These are phyloP conservation scores for Drosophila paramelanica DNA, from an alignment of 2,888 invertebrate species.

Conservation along the genomic window DNA sequence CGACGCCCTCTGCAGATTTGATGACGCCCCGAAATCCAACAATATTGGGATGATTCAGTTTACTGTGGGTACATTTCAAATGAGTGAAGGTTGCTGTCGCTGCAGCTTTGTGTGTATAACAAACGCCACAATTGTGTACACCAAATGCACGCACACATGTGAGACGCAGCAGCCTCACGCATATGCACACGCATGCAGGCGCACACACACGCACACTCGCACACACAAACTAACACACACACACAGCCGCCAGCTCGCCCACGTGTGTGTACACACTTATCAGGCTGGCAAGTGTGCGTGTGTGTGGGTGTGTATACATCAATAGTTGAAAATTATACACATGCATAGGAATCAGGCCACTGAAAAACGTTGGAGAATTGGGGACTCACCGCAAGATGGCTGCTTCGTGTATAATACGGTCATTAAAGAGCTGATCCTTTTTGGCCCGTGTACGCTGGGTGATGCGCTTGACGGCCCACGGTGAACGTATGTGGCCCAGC, in stretches of 20 bases:
- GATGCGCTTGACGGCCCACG: constrained; percentile 94
- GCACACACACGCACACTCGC: constrained; percentile 18
- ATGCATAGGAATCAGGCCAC: constrained; percentile 22
- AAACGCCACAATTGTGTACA: constrained; percentile 19
- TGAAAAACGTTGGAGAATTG: background rate
- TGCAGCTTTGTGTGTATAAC: background rate
- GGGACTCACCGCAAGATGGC: constrained; percentile 87
- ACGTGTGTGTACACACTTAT: constrained; percentile 38
- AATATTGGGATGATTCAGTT: constrained; percentile 92
- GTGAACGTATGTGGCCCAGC: constrained; percentile 89
- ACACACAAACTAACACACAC: constrained; percentile 2
- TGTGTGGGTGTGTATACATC: constrained; percentile 22
- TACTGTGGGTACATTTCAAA: constrained; percentile 64
- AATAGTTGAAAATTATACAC: constrained; percentile 29
- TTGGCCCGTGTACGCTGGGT: constrained; percentile 84
- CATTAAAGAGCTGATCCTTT: constrained; percentile 80
- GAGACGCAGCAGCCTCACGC: constrained; percentile 45
- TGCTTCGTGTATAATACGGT: constrained; percentile 90
- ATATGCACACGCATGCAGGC: constrained; percentile 32
- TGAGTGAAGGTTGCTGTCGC: background rate
- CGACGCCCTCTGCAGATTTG: constrained; percentile 79
- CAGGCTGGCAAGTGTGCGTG: background rate
- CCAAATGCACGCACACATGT: constrained; percentile 43
- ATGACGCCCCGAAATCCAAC: constrained; percentile 90
- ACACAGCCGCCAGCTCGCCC: constrained; percentile 37